Evolutionary conservation across 2,888 invertebrate species (phyloP).

Genomic region (Ferrisia virgata): DNA sequence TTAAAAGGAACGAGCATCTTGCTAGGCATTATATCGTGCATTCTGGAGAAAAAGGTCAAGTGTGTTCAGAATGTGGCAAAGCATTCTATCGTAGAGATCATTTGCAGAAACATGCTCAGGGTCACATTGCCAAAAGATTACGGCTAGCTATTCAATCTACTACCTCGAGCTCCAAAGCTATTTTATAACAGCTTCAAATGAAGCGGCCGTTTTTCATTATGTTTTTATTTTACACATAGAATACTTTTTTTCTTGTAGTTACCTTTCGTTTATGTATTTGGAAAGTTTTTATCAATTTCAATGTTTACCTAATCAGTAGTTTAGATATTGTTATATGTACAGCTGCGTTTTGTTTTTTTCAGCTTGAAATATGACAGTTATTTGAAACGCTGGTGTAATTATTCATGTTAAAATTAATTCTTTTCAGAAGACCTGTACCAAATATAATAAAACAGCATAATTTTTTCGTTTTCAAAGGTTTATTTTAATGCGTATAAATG

Average conservation of each 20-base stretch:
- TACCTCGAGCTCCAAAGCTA: constrained; percentile 9
- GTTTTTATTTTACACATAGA: constrained; percentile 23
- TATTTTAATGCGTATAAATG: constrained; percentile 21
- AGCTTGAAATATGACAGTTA: constrained; percentile 2
- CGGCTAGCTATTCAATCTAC: constrained; percentile 35
- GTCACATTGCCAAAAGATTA: constrained; percentile 53
- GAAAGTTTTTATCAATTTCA: constrained; percentile 5
- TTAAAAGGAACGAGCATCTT: constrained; percentile 58
- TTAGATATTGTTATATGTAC: not conserved
- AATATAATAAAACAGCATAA: not conserved
- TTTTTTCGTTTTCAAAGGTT: not conserved
- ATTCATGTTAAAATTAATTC: not conserved
- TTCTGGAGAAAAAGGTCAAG: constrained; percentile 56
- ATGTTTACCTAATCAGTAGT: constrained; percentile 9
- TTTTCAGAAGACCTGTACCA: not conserved
- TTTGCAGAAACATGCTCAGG: constrained; percentile 57
- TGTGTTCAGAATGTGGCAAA: constrained; percentile 55
- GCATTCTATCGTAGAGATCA: constrained; percentile 58
- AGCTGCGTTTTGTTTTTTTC: constrained; percentile 8
- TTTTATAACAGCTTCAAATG: constrained; percentile 13
- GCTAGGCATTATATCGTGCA: constrained; percentile 58
- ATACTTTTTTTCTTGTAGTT: constrained; percentile 23
- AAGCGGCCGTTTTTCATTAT: not conserved
- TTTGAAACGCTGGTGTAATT: not conserved
- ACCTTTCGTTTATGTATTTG: constrained; percentile 8